Evolutionary conservation across 2,797 vertebrate species (phyloP).

Genomic region (Ataeniobius toweri): DNA sequence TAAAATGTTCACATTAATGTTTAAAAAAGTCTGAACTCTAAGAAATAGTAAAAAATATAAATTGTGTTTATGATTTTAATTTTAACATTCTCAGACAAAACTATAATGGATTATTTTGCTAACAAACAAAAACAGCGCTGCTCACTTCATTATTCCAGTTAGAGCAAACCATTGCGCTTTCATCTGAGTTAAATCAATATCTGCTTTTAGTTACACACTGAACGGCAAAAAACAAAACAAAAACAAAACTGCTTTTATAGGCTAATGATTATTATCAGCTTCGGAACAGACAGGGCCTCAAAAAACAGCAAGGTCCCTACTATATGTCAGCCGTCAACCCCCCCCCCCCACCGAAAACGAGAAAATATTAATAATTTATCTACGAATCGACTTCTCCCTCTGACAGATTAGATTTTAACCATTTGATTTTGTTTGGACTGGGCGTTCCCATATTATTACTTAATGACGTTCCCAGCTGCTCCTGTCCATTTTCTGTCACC

Average conservation of each 20-base stretch:
- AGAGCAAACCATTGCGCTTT: neutral
- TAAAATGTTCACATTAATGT: neutral
- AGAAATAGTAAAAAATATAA: neutral
- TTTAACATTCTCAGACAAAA: neutral
- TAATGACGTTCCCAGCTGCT: conserved; percentile 89
- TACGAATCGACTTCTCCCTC: conserved; percentile 78
- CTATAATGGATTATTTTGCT: neutral
- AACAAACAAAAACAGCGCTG: neutral
- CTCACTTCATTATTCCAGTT: neutral
- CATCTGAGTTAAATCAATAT: conserved; percentile 62
- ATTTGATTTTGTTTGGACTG: conserved; percentile 87
- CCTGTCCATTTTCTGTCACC: conserved; percentile 88
- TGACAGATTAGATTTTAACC: conserved; percentile 82
- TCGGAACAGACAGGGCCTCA: conserved; percentile 57
- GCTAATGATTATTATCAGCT: conserved; percentile 70
- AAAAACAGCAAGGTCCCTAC: conserved; percentile 34
- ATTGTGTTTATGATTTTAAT: neutral
- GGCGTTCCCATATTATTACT: conserved; percentile 93
- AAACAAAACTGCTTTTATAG: conserved; percentile 54
- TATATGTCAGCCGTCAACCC: conserved; percentile 26
- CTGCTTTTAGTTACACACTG: conserved; percentile 57
- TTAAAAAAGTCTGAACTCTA: neutral
- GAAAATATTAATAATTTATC: conserved; percentile 89
- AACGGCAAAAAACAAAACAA: conserved; percentile 39
- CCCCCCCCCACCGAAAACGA: conserved; percentile 42